These are phyloP conservation scores for Enteromius viviparus DNA, from an alignment of 2,797 vertebrate genomes.

Conservation along the genomic window DNA sequence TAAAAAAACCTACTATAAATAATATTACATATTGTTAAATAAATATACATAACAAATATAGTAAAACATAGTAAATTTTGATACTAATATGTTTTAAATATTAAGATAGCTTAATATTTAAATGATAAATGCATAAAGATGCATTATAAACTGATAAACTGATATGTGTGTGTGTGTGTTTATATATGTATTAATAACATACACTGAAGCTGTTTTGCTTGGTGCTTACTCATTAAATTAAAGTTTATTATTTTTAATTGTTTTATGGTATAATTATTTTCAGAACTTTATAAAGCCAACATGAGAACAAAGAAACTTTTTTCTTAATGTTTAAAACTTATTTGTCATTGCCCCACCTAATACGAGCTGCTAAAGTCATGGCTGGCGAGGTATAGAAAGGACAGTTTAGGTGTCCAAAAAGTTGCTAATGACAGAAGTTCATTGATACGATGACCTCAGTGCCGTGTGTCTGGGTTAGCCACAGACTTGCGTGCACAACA, in stretches of 20 bases:
- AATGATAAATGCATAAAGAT: background rate
- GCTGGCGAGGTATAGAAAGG: slow-evolving; percentile 19
- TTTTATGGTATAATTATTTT: background rate
- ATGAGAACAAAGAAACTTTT: background rate
- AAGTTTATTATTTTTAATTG: background rate
- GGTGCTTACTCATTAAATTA: background rate
- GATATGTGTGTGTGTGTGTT: background rate
- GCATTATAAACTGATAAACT: background rate
- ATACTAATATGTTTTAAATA: too few species aligned
- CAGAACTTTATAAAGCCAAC: background rate
- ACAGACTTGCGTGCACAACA: slow-evolving; percentile 43
- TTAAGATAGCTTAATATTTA: too few species aligned
- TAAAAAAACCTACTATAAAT: background rate
- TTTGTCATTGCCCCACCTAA: background rate
- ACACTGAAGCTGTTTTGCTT: background rate
- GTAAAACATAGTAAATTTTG: background rate
- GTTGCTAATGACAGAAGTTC: slow-evolving; percentile 43
- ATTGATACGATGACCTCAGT: slow-evolving; percentile 43
- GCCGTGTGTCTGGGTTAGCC: slow-evolving; percentile 43
- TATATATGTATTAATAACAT: background rate
- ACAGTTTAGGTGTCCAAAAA: slow-evolving; percentile 51
- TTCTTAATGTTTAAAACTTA: too few species aligned
- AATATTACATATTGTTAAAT: background rate
- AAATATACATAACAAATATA: background rate
- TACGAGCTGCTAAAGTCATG: slow-evolving; percentile 23